Percentiles rank a stretch among this genome's conserved stretches.
phyloP scores from a whole-genome alignment of 92 coral and sea anemone genomes.

The Epizoanthus ramosus region DNA sequence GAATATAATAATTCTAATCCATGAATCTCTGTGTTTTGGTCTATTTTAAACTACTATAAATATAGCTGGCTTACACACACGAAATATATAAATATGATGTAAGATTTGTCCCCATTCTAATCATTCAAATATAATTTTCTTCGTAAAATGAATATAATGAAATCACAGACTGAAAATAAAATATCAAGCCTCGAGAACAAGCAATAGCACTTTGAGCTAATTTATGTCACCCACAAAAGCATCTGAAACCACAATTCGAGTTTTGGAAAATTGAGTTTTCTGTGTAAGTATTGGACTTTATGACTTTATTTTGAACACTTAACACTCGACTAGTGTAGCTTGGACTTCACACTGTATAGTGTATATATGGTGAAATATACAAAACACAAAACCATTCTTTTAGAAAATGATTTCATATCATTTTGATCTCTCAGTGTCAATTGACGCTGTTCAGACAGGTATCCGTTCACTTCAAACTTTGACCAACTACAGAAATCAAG shows the following conservation, averaged over 20 bases:
- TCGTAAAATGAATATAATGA: neutral
- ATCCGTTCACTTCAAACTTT: constrained; percentile 9
- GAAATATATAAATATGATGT: neutral
- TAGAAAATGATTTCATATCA: neutral
- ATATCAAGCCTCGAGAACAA: neutral
- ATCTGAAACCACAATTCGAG: too few species aligned
- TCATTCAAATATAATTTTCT: constrained; percentile 9
- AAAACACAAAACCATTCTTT: neutral
- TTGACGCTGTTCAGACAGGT: neutral
- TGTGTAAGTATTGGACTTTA: neutral
- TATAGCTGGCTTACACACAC: neutral
- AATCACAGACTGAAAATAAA: neutral
- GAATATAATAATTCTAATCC: neutral
- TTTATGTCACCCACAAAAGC: too few species aligned
- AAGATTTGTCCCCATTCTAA: neutral
- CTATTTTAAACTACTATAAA: neutral
- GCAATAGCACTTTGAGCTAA: too few species aligned
- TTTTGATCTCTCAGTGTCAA: constrained; percentile 5
- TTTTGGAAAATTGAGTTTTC: too few species aligned
- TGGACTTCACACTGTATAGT: neutral
- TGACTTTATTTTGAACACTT: neutral
- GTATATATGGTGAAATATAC: constrained; percentile 16
- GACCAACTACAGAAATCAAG: neutral
- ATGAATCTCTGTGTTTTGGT: neutral
- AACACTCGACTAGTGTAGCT: neutral